Base-by-base conservation (phyloP, 2,888 invertebrate genomes). In the Tribolium freemani region DNA sequence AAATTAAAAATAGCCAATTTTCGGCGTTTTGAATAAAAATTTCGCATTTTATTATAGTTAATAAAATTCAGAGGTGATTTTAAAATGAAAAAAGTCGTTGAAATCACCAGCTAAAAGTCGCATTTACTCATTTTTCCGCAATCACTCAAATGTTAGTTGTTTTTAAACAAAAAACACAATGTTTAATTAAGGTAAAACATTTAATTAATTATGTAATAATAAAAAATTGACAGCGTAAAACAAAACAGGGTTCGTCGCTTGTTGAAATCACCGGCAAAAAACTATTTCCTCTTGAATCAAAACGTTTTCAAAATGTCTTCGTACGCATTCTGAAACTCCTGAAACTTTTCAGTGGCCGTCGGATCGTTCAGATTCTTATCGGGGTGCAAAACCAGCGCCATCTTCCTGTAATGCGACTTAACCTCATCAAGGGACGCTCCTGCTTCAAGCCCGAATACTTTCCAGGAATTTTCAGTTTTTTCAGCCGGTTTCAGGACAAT, bases 301-400 rank as follows among this genome's bases (percentile, higher is more conserved):
- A 30, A 54, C 2, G 26, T 30, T 8, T 38, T 38, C 8, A 31
- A 4, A 20, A 57, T 13, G 6, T 16, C 38, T 5, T 57, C 11
- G 16, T 57, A 38, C 0, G 57, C 57, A 16, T 57, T 13, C 3
- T 38, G 11, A 11, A 57, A 6, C 30, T 11, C 38, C 16, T 57
- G 11, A 5, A 57, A 50, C 5, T 11, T 63, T 50, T 63, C 44
- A 1, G 9, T 11, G 8, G 54, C 54, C 2, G 20, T 8, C 2
- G 26, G 26, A 45, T 54, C 45, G 30, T 54, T 44, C 9, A 26
- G 8, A 10, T 66, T 54, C 2, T 54, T 66, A 5, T 66, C 45
- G 9, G 66, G 66, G 44, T 66, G 54, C 10, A 21, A 6, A 13
- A 16, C n/a, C 20, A 66, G 21, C 3, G 54, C 66, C 54, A 66